Base-by-base conservation (phyloP, 2,888 invertebrate genomes). In the Drosophila paramelanica region DNA sequence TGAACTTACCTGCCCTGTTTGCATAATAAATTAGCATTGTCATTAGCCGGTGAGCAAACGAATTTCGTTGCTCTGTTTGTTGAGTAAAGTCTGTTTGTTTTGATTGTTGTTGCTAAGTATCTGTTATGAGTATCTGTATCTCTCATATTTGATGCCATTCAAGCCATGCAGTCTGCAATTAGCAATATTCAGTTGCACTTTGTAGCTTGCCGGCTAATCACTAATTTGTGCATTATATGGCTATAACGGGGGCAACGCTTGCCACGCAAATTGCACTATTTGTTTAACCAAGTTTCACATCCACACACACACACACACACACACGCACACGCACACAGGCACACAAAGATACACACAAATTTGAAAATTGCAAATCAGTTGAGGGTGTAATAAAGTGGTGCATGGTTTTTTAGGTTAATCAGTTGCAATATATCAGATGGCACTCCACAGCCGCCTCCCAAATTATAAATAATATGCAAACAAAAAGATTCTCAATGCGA, bases 381-480 rank as follows among this genome's bases (percentile, higher is more conserved):
- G 39, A n/a, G 39, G 43, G 52, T 14, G 42, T 62, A 56, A 52
- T 67, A 53, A 65, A 59, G 46, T 51, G 61, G 50, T 47, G 25
- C 39, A 64, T 76, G 50, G 58, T 42, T 52, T 74, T 83, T 64
- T 85, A 53, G 82, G 75, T 82, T 82, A 82, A 85, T 85, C 85
- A 79, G 68, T 65, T 79, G 76, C 61, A 62, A 53, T 53, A 47
- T 66, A 64, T 61, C 61, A 45, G 64, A 60, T 65, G 59, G 39
- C 55, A 51, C 46, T 13, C 31, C 7, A 17, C 49, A 25, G 36
- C 36, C 20, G 33, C 49, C 27, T n/a, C 5, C 27, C 50, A 36
- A 62, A 60, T 68, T 66, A 74, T 74, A 72, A 68, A 78, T 67
- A 56, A 73, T 70, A 53, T 66, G 80, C 81, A 77, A 64, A 79